Evolutionary conservation across 1,140 invertebrate species (phyloP), one percentile per base, ranked within the genome.

Genomic region (Melipona quadrifasciata): DNA sequence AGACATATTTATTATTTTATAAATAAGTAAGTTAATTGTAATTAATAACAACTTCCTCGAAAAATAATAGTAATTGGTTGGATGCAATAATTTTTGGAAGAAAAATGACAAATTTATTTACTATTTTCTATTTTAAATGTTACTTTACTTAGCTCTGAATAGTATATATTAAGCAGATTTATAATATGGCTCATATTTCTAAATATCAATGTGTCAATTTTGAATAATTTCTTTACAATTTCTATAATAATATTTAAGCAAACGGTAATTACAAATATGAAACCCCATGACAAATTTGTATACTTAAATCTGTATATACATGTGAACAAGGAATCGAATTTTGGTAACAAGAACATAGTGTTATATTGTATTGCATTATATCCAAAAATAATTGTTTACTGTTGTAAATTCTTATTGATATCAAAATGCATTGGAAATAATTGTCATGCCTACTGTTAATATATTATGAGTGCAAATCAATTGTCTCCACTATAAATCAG

Each of bases 251-350:
- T 70, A 34, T 57, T 51, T 82, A 82, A 82, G 72, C 19, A 24
- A 68, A 82, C 17, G 39, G 27, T 72, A n/a, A 31, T 83, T 87
- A 76, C 31, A 86, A 89, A 67, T 82, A 79, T 58, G 61, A 89
- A 83, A 89, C 77, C 74, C 75, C 80, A 83, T 89, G 67, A 86
- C 67, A 89, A 74, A 89, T 75, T 83, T 81, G 78, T 31, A 85
- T 79, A 82, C 51, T 68, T 78, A 86, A 31, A 71, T 86, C 61
- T 80, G 74, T 68, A 47, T 76, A 80, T 80, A 83, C 61, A 24
- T 34, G 57, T 87, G 78, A 75, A 34, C 21, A 79, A 73, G 19
- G 53, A 78, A 84, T 31, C 71, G 39, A 87, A 87, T 27, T 86
- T 89, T 79, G 55, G 21, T 72, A 80, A 86, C 34, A 74, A 17